Conservation (phyloP, 2,888 invertebrate species). For the Heliconius hortense region DNA sequence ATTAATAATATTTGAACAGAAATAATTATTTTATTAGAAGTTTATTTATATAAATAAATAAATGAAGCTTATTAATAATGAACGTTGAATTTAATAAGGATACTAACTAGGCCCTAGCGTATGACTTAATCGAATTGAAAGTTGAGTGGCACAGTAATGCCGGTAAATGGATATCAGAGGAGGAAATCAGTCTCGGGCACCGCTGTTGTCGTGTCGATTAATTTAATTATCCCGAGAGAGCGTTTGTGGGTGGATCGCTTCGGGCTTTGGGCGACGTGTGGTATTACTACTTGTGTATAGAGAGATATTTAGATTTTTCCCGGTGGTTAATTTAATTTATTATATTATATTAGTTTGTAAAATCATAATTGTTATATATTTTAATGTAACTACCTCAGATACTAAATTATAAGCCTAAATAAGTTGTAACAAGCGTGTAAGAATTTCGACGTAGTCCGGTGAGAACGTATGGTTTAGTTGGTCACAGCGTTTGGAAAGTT, state of each 20-base stretch:
- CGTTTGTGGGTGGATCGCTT: constrained; percentile 47
- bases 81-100: constrained; percentile 4
- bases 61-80: neutral
- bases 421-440: too few relatives aligned
- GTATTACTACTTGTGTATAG: neutral
- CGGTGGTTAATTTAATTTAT: neutral
- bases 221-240: constrained; percentile 74
- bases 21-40: neutral
- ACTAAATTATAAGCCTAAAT: too few relatives aligned
- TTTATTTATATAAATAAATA: neutral
- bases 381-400: too few relatives aligned
- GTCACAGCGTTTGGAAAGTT: too few relatives aligned
- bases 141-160: constrained; percentile 70
- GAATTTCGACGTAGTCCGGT: too few relatives aligned
- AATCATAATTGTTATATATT: too few relatives aligned
- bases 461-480: too few relatives aligned
- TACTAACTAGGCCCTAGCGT: constrained; percentile 9
- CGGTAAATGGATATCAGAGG: constrained; percentile 74
- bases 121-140: constrained; percentile 61
- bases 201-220: constrained; percentile 71
- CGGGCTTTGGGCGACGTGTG: constrained; percentile 46
- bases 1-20: neutral
- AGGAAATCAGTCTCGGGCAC: constrained; percentile 70
- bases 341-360: neutral
- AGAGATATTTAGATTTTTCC: neutral